Base-by-base conservation (phyloP, 2,113 vertebrate species). In the Hystrix brachyura region DNA sequence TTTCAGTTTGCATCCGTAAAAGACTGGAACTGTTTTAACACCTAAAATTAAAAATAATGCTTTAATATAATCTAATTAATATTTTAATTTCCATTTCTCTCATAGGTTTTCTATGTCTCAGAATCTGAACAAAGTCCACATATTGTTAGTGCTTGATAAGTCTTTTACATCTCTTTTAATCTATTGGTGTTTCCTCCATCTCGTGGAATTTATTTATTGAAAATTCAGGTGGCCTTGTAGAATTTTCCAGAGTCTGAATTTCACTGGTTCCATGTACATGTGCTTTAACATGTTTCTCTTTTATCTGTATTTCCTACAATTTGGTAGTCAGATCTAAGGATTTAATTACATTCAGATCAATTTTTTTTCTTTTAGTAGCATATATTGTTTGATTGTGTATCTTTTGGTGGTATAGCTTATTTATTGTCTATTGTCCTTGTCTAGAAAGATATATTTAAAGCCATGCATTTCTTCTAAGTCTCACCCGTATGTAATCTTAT, bases 381-480 rank as follows among this genome's bases (percentile, higher is more conserved):
- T 6, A 53, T 90, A 69, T 21, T 21, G 1, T 69, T 90, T 71
- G 59, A 7, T 43, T 84, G 4, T 85, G 7, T 90, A 5, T 72
- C 78, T 88, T 88, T 82, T 72, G 23, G 18, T 94, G 38, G 46
- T 67, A n/a, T 89, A 89, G n/a, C 5, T 92, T 84, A 87, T 82
- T 82, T 38, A 43, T 71, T 88, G 92, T 57, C 51, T 83, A 0
- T 76, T 82, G 55, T 76, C 51, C 5, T 87, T 87, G 2, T 87
- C 94, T 88, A 74, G 82, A 95, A 89, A 84, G 69, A 69, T 89
- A 46, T 18, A 69, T 46, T 84, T 89, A 69, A 89, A 83, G n/a
- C 78, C 67, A 51, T 57, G 51, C 25, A 89, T 84, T 67, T 92
- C 32, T 51, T 79, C 55, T 90, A 71, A 96, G 53, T 90, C 78